Evolutionary conservation across 2,797 vertebrate genomes (phyloP), one percentile per base, ranked within the genome.

Genomic region (Bradypodion ventrale): DNA sequence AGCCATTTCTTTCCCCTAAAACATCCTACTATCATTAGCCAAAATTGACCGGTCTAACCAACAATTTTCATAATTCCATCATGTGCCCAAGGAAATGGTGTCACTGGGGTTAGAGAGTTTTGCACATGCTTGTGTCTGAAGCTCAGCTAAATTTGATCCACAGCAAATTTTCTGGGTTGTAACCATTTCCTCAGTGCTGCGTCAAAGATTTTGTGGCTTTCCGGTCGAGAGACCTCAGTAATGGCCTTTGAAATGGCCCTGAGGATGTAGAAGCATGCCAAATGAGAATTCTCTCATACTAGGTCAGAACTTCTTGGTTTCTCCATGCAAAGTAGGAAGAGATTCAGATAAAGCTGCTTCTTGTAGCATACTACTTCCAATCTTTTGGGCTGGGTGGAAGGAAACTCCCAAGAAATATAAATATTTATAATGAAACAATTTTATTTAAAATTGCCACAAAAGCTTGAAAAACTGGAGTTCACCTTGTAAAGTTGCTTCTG

Each of bases 21-120:
- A 60, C 19, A 35, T 16, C 5, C 59, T 23, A 6, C 21, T 2
- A 25, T 32, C 59, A 42, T 59, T 23, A 52, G 49, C 23, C 75
- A 84, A 84, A 70, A 76, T 42, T n/a, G 9, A 83, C 62, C 74
- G 68, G 32, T 35, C 52, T 84, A 84, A 73, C 59, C 76, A 73
- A 73, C 68, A 74, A 65, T 79, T 52, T 73, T 79, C 44, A 40
- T 72, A 72, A 73, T 84, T 79, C 59, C 19, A 78, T 65, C 59
- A 23, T 63, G 25, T n/a, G 35, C 42, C 76, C 63, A 63, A 73
- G 46, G 46, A 83, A 56, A 76, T 42, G 25, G 60, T 16, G n/a
- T 65, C 44, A 65, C 10, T 63, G 59, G 59, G 42, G 42, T 69
- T 40, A 35, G 6, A 72, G 59, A 27, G n/a, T 77, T 60, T 84